Conservation (phyloP, 2,888 invertebrate genomes). For the Eumacrocentrus americanus region DNA sequence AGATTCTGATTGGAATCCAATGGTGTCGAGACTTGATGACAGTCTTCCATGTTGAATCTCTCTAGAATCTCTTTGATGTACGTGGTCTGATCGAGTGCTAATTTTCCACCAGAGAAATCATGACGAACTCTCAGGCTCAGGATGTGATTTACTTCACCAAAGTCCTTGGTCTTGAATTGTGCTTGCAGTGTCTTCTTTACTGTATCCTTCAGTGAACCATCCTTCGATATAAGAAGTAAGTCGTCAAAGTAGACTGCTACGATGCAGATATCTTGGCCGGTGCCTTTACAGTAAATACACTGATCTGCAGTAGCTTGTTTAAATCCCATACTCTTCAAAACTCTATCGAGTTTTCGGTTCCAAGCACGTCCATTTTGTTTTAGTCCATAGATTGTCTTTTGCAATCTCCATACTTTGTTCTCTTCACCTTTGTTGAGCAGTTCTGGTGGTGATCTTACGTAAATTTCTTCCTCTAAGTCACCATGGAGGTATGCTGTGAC, state of each 20-base stretch:
- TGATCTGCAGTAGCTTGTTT: constrained; percentile 22
- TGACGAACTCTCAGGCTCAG: constrained; percentile 25
- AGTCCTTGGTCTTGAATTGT: constrained; percentile 23
- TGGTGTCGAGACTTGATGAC: constrained; percentile 15
- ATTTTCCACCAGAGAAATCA: constrained; percentile 1
- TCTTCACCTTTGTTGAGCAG: constrained; percentile 28
- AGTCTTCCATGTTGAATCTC: constrained; percentile 26
- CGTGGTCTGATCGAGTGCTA: constrained; percentile 13
- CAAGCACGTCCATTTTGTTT: constrained; percentile 34
- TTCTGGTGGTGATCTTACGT: constrained; percentile 38
- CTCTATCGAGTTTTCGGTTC: constrained; percentile 21
- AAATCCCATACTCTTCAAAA: constrained; percentile 21
- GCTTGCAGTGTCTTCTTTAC: constrained; percentile 21
- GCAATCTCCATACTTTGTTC: constrained; percentile 29
- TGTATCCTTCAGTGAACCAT: neutral
- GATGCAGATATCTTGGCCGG: no score
- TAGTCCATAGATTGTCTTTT: constrained; percentile 30
- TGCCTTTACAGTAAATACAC: constrained; percentile 23
- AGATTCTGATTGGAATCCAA: constrained; percentile 24
- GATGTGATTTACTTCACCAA: constrained; percentile 22
- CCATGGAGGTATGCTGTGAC: constrained; percentile 45
- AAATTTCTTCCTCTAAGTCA: constrained; percentile 41
- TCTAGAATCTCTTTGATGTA: constrained; percentile 27
- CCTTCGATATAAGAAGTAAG: neutral
- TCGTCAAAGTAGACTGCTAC: neutral